Percentiles rank a stretch among this genome's conserved stretches.
phyloP scores from a whole-genome alignment of 2,113 vertebrate species.

The Candoia aspera region DNA sequence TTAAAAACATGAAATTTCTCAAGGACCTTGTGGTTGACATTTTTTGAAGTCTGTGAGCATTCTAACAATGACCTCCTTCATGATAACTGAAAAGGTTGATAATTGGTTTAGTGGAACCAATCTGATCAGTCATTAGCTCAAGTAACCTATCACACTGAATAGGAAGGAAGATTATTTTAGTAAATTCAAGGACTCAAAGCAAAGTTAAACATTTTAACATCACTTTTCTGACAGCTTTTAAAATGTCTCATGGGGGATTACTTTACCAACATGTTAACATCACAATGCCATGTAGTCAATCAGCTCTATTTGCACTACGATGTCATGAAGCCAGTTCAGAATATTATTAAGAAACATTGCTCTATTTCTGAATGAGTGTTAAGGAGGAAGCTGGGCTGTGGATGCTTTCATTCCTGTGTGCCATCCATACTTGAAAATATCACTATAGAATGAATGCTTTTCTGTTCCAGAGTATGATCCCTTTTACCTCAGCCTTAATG shows the following conservation, averaged over 20 bases:
- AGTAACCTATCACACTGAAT: neutral
- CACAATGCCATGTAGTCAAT: neutral
- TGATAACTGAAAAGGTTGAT: neutral
- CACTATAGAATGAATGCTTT: neutral
- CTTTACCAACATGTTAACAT: neutral
- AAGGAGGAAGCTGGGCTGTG: neutral
- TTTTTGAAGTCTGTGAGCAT: neutral
- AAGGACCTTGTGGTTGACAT: neutral
- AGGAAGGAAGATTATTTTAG: neutral
- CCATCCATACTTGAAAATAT: neutral
- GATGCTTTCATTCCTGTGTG: neutral
- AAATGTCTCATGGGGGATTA: neutral
- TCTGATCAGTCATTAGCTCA: neutral
- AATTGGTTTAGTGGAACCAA: neutral
- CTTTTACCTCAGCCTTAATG: neutral
- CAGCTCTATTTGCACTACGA: neutral
- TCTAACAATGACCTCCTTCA: neutral
- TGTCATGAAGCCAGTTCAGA: neutral
- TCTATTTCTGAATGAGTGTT: neutral
- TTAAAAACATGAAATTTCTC: neutral
- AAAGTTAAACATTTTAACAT: no score
- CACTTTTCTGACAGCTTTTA: slow-evolving; percentile 1
- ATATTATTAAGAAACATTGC: neutral
- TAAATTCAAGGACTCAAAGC: neutral
- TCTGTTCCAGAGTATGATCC: neutral